Evolutionary conservation across 2,888 invertebrate genomes (phyloP).

Genomic region (Saturnia japonica): DNA sequence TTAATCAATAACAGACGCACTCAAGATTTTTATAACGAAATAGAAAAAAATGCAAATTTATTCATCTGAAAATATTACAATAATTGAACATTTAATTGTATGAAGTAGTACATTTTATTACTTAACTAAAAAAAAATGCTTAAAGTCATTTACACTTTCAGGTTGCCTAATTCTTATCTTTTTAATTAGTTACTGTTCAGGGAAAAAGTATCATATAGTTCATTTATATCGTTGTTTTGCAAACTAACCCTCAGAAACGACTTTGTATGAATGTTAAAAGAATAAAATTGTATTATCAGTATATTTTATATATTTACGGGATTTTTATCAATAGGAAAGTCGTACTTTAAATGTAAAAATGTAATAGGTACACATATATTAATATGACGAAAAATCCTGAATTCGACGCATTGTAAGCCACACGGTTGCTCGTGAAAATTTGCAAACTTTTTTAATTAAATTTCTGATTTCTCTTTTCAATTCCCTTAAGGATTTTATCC

Average conservation of each 20-base stretch:
- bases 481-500: slow-evolving; percentile 62
- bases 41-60: no score
- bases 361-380: not conserved
- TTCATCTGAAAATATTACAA: no score
- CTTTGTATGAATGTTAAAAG: not conserved
- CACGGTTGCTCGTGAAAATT: slow-evolving; percentile 76
- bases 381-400: slow-evolving; percentile 44
- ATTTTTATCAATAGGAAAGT: not conserved
- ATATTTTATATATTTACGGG: not conserved
- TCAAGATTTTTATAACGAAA: no score
- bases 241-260: not conserved
- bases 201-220: not conserved
- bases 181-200: not conserved
- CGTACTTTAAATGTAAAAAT: slow-evolving; percentile 3
- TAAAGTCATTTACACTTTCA: no score
- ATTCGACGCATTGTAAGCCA: slow-evolving; percentile 72
- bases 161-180: no score
- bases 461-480: slow-evolving; percentile 69
- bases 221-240: not conserved
- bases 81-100: no score
- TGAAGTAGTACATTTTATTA: no score
- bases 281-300: not conserved
- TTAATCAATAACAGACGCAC: no score
- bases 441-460: slow-evolving; percentile 82
- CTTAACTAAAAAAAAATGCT: no score